Conservation (phyloP, 1,140 invertebrate genomes). For the Amyelois transitella region DNA sequence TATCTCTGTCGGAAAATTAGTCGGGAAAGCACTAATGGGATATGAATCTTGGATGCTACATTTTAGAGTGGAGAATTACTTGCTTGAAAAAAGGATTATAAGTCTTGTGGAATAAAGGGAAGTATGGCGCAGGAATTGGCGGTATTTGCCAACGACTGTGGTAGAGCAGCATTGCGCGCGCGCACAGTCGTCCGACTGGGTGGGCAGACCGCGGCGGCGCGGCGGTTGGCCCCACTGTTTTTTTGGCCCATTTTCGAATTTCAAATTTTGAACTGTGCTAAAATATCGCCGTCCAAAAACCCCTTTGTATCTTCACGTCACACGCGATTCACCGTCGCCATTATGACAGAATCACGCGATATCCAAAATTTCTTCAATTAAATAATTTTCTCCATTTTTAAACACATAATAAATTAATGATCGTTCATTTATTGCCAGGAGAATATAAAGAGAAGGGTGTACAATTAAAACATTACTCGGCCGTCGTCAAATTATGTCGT, state of each 20-base stretch:
- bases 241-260: conserved; percentile 55
- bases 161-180: conserved; percentile 44
- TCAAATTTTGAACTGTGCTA: conserved; percentile 48
- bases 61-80: conserved; percentile 28
- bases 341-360: conserved; percentile 30
- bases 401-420: conserved; percentile 44
- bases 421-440: conserved; percentile 50
- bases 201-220: conserved; percentile 55
- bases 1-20: conserved; percentile 65
- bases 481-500: conserved; percentile 56
- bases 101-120: conserved; percentile 37
- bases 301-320: conserved; percentile 13
- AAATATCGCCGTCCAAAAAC: conserved; percentile 33
- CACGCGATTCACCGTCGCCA: conserved; percentile 32
- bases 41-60: conserved; percentile 19
- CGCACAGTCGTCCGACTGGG: conserved; percentile 48
- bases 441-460: conserved; percentile 40
- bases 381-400: conserved; percentile 27
- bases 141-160: conserved; percentile 66
- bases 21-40: conserved; percentile 7
- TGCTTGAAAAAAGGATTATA: conserved; percentile 23
- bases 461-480: conserved; percentile 69
- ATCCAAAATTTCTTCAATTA: conserved; percentile 6
- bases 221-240: conserved; percentile 53
- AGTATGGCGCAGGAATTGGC: conserved; percentile 59